These are phyloP conservation scores for Drosophila albomicans DNA, from an alignment of 1,140 invertebrate species.

Conservation along the genomic window DNA sequence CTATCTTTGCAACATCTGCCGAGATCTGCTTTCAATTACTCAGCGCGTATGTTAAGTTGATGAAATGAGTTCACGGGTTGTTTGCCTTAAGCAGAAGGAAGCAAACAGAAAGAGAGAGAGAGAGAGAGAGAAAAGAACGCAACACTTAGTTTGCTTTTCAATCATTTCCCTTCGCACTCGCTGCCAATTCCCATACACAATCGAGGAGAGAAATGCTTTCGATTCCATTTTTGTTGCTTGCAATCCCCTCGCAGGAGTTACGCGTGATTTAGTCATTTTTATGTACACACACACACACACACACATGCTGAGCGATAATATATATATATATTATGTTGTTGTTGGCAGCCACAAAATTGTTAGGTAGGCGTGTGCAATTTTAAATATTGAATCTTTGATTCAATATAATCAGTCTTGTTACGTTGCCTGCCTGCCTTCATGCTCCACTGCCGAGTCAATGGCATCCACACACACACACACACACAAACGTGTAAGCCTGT, in stretches of 20 bases:
- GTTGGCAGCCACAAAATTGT: constrained; percentile 47
- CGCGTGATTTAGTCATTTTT: constrained; percentile 38
- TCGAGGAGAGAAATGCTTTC: not conserved
- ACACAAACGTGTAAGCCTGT: constrained; percentile 34
- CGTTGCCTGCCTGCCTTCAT: constrained; percentile 58
- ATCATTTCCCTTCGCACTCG: constrained; percentile 18
- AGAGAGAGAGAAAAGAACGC: not conserved
- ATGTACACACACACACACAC: constrained; percentile 23
- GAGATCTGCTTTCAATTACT: constrained; percentile 21
- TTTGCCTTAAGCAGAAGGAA: not conserved
- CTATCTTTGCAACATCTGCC: not conserved
- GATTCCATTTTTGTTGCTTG: too few relatives aligned
- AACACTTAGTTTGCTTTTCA: constrained; percentile 29
- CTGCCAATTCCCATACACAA: not conserved
- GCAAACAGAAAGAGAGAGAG: not conserved
- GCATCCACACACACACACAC: constrained; percentile 58
- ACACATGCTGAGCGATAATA: constrained; percentile 11
- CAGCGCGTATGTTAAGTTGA: constrained; percentile 11
- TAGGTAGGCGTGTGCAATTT: constrained; percentile 62
- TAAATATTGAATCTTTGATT: constrained; percentile 77
- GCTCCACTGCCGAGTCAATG: constrained; percentile 72
- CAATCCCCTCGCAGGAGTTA: constrained; percentile 9
- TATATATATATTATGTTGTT: constrained; percentile 15
- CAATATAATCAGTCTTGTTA: constrained; percentile 79
- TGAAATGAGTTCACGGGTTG: constrained; percentile 13